Percentiles rank a stretch among this genome's conserved stretches.
These are phyloP conservation scores for Callyntrura sp. DNA, from an alignment of 2,888 invertebrate species.

Conservation along the genomic window DNA sequence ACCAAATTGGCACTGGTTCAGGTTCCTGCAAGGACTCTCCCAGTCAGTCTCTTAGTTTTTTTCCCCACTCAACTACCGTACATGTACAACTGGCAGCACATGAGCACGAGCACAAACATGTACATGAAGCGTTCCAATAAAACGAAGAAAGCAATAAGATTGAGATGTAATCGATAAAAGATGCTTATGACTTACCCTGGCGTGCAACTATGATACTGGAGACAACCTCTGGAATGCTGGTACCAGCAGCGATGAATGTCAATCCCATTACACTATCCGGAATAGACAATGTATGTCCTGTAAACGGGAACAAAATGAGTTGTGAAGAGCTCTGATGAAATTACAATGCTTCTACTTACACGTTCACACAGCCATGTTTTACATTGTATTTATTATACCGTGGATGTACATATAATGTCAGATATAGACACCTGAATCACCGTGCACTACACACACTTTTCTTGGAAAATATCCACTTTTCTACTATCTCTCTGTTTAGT, in stretches of 20 bases:
- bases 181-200: constrained; percentile 89
- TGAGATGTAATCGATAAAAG: constrained; percentile 54
- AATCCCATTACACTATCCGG: constrained; percentile 98
- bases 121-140: not conserved
- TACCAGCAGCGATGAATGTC: constrained; percentile 97
- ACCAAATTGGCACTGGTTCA: constrained; percentile 29
- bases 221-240: constrained; percentile 97
- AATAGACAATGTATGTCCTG: constrained; percentile 95
- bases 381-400: not conserved
- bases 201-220: constrained; percentile 97
- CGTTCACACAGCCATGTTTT: constrained; percentile 16
- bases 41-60: constrained; percentile 4
- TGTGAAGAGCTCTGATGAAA: constrained; percentile 34
- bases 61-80: not conserved
- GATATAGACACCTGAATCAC: not conserved
- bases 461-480: not conserved
- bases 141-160: constrained; percentile 33
- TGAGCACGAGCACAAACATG: not conserved
- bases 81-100: not conserved
- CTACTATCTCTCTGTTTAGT: not conserved
- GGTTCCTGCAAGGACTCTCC: not conserved
- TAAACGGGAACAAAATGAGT: constrained; percentile 29
- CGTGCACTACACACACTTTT: not conserved
- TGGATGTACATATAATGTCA: not conserved
- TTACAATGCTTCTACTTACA: not conserved